Base-by-base conservation (phyloP, 2,888 invertebrate genomes). In the Campoplex capitator region DNA sequence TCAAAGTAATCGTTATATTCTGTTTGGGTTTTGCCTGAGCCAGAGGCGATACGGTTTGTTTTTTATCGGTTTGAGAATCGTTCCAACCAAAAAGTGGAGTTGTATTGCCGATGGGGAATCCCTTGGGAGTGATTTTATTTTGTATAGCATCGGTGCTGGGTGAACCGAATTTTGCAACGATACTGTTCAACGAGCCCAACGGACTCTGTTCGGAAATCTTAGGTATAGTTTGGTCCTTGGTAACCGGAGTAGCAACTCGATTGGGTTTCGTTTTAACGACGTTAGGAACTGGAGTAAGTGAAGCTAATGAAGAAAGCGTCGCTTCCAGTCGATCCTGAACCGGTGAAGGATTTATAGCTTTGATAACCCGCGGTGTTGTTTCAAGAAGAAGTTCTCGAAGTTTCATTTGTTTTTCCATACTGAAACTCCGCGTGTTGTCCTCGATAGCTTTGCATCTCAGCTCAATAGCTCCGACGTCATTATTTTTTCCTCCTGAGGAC, bases 271-370 rank as follows among this genome's bases (percentile, higher is more conserved):
- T 80, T 85, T 91, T 92, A 3, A 85, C 16, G 4, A 88, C 85
- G 2, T 77, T 58, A 6, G 87, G 65, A 4, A 81, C 54, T 65
- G 90, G 87, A 68, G 71, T 90, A 0, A 84, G 74, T 18, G 92
- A 90, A 1, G 93, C 92, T 48, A 94, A 76, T 0, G 92, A 92
- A 3, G 93, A 93, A 2, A 94, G 84, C 0, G 94, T 94, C 4
- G 92, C 92, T 70, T 94, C 92, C 18, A 94, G 86, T 48, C 92
- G 90, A 70, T 93, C 92, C 38, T 94, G 94, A 38, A 93, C 91
- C 0, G 91, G 90, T 3, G 94, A 92, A 0, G 93, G 93, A 84
- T 90, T 92, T 3, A 90, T 91, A 0, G 93, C 91, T 83, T 92
- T 91, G 9, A 94, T 91, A 0, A 92, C 88, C 68, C 85, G 91